Conservation (phyloP, 2,113 vertebrate species). For the Nothoprocta pentlandii region DNA sequence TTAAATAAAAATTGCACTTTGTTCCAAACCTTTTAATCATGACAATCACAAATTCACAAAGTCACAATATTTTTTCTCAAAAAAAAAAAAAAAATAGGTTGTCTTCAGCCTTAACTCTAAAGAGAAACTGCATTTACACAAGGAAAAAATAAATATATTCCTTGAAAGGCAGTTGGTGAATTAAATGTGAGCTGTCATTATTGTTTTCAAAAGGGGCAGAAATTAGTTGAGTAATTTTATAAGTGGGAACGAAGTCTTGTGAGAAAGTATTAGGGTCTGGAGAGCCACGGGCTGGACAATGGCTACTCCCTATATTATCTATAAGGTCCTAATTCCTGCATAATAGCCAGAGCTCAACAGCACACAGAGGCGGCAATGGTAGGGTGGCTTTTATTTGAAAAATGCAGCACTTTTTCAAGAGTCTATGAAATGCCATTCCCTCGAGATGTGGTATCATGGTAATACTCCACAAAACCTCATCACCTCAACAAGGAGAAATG, state of each 20-base stretch:
- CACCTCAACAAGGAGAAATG: neutral
- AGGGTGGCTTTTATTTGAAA: neutral
- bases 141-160: neutral
- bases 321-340: neutral
- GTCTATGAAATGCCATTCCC: neutral
- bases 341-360: fast-evolving
- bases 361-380: neutral
- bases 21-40: neutral
- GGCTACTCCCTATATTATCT: fast-evolving
- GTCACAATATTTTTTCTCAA: neutral
- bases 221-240: neutral
- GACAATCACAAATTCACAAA: neutral
- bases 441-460: fast-evolving
- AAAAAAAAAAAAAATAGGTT: neutral
- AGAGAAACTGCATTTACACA: neutral
- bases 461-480: neutral
- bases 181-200: neutral
- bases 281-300: neutral
- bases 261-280: neutral
- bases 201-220: neutral
- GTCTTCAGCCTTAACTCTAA: neutral
- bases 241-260: fast-evolving
- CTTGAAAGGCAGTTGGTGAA: neutral
- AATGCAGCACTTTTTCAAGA: neutral
- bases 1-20: neutral